A percentile compares a stretch with the other conserved stretches of the same genome.
Evolutionary conservation across 2,113 vertebrate species (phyloP).

Genomic region (Pelobates fuscus): DNA sequence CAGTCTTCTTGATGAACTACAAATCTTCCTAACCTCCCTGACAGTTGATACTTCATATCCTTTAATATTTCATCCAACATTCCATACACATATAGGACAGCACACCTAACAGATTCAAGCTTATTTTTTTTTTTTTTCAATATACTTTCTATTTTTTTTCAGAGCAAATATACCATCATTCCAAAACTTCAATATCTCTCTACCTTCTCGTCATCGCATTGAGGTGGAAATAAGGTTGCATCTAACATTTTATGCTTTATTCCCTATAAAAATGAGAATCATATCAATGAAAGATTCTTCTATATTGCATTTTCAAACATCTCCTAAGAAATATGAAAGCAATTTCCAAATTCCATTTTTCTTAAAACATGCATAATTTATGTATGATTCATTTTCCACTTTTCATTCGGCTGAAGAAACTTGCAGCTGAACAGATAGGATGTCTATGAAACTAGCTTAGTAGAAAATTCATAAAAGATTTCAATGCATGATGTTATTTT

Average conservation of each 20-base stretch:
- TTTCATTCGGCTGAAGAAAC: constrained; percentile 42
- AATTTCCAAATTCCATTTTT: constrained; percentile 50
- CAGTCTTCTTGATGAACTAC: too few species aligned
- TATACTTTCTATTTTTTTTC: background rate
- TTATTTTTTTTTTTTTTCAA: constrained; percentile 6
- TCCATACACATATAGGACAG: too few species aligned
- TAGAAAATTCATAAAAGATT: constrained; percentile 40
- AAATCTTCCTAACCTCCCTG: too few species aligned
- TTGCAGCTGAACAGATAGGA: constrained; percentile 42
- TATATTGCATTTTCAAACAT: constrained; percentile 39
- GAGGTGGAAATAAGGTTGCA: background rate
- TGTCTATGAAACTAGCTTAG: constrained; percentile 33
- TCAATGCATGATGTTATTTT: constrained; percentile 27
- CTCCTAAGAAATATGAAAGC: constrained; percentile 48
- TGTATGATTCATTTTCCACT: constrained; percentile 39
- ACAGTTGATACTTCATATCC: too few species aligned
- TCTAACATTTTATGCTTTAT: constrained; percentile 22
- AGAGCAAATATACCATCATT: background rate
- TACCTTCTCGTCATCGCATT: background rate
- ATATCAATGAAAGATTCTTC: constrained; percentile 27
- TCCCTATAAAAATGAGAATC: constrained; percentile 41
- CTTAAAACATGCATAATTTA: constrained; percentile 51
- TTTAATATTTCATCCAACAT: too few species aligned
- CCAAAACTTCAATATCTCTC: background rate
- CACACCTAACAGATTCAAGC: background rate